Evolutionary conservation across 2,113 vertebrate species (phyloP).

Genomic region (Anhinga rufa): DNA sequence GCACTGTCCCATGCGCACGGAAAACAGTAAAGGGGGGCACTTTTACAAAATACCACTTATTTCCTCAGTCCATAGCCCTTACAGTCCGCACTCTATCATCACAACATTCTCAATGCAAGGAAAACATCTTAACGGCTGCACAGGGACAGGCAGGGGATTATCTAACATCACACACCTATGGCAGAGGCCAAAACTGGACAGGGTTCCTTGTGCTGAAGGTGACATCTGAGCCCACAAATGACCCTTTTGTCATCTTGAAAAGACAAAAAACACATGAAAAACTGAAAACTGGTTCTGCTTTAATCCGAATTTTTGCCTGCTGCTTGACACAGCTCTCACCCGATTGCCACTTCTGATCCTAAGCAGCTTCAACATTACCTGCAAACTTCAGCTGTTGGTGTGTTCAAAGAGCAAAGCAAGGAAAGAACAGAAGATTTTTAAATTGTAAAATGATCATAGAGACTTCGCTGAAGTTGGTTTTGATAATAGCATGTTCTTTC

Average conservation of each 20-base stretch:
- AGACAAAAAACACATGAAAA: neutral
- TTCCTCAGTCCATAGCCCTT: neutral
- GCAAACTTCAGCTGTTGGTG: neutral
- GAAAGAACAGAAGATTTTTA: neutral
- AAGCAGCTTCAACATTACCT: neutral
- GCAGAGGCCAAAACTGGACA: neutral
- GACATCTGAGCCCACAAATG: neutral
- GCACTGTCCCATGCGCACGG: neutral
- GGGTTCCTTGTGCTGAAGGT: neutral
- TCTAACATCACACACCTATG: neutral
- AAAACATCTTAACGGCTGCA: accelerated
- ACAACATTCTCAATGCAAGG: neutral
- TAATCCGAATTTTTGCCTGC: neutral
- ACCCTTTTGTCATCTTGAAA: neutral
- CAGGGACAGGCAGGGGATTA: accelerated
- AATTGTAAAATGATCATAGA: neutral
- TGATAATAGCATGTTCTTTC: neutral
- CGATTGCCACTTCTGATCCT: neutral
- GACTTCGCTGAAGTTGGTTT: neutral
- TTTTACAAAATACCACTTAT: neutral
- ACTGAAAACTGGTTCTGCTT: neutral
- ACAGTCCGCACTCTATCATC: neutral
- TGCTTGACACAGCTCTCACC: neutral
- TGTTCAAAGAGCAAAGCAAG: neutral
- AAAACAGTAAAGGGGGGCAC: neutral